phyloP scores from a whole-genome alignment of 2,888 invertebrate genomes.

The Polyommatus iphigenia region DNA sequence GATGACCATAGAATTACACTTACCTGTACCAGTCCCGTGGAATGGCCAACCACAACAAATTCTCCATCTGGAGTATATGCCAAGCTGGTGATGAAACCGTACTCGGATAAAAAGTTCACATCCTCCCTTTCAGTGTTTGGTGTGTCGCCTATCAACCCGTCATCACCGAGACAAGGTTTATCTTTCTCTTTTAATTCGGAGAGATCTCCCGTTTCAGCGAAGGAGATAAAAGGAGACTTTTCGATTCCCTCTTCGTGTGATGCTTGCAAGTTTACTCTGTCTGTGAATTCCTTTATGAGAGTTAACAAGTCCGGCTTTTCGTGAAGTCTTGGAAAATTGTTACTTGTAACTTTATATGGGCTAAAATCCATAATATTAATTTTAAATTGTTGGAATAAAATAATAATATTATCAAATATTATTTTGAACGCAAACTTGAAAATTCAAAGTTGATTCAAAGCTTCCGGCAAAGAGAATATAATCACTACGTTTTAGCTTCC shows the following conservation, averaged over 20 bases:
- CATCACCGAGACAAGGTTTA: conserved; percentile 55
- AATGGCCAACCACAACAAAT: conserved; percentile 69
- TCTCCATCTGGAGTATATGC: conserved; percentile 67
- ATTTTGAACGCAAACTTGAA: too few species aligned
- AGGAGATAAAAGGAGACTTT: conserved; percentile 52
- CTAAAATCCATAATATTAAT: not conserved
- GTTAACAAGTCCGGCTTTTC: conserved; percentile 54
- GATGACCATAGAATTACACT: not conserved
- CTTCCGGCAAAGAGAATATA: too few species aligned
- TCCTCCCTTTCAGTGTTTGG: conserved; percentile 51
- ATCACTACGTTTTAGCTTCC: too few species aligned
- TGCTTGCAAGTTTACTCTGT: conserved; percentile 54
- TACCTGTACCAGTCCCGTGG: conserved; percentile 79
- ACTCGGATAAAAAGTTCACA: conserved; percentile 53
- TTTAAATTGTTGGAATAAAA: too few species aligned
- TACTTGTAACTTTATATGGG: not conserved
- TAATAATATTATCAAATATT: too few species aligned
- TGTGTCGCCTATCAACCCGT: conserved; percentile 58
- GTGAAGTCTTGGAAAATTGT: not conserved
- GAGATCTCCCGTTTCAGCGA: conserved; percentile 48
- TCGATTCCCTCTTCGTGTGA: conserved; percentile 46
- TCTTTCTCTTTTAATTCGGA: conserved; percentile 43
- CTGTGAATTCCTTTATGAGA: conserved; percentile 56
- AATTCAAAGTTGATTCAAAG: too few species aligned
- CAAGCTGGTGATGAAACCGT: conserved; percentile 60